Evolutionary conservation across 2,113 vertebrate species (phyloP).

Genomic region (Rhinopomastus cyanomelas): DNA sequence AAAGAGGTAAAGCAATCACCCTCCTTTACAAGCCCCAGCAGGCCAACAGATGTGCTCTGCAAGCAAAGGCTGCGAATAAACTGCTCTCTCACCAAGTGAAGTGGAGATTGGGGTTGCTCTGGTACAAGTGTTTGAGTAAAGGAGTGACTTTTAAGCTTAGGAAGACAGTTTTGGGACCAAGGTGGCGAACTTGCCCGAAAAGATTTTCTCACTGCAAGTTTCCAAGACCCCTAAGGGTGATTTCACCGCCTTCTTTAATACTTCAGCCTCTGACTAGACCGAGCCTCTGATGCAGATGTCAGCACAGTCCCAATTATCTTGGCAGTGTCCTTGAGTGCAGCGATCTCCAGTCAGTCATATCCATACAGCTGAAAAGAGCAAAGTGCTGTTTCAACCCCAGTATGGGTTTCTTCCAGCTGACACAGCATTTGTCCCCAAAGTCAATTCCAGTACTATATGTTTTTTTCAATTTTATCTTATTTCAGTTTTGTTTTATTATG

Average conservation of each 20-base stretch:
- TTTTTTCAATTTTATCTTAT: neutral
- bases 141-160: neutral
- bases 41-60: neutral
- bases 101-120: neutral
- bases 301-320: conserved; percentile 25
- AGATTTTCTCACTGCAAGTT: neutral
- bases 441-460: neutral
- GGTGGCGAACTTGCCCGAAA: neutral
- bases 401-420: conserved; percentile 35
- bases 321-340: neutral
- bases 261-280: neutral
- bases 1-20: neutral
- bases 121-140: neutral
- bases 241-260: neutral
- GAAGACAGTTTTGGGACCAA: neutral
- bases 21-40: neutral
- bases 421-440: conserved; percentile 30
- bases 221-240: neutral
- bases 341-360: conserved; percentile 14
- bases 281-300: conserved; percentile 16
- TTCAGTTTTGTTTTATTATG: neutral
- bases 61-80: neutral
- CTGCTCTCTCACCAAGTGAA: neutral
- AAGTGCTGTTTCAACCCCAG: conserved; percentile 26
- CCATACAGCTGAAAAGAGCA: neutral